Base-by-base conservation (phyloP, 2,113 vertebrate species). In the Nanorana parkeri region DNA sequence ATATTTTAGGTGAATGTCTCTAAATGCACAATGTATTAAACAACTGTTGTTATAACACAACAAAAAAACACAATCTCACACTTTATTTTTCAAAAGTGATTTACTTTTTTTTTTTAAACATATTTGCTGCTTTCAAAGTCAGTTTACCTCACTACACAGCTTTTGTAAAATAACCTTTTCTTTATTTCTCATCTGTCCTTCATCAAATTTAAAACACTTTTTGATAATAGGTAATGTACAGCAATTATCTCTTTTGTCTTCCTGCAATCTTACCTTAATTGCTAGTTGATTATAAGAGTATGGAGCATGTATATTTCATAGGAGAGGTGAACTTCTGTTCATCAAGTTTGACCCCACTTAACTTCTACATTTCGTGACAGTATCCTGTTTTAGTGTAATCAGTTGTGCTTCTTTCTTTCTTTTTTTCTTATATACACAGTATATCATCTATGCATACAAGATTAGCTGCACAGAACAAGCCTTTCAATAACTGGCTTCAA, bases 201-300 rank as follows among this genome's bases (percentile, higher is more conserved):
- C 65, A 68, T 68, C 19, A 58, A 21, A 79, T 54, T 67, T 21
- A 23, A 21, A 74, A 60, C 55, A 17, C 65, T 32, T 72, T 15
- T n/a, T 61, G 78, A 47, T 63, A 80, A 80, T 80, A 71, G 67
- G 55, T 71, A 68, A 80, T 80, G 68, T 69, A 63, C 61, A 80
- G 67, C 68, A 72, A 80, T 80, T 71, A 80, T 52, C 52, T 60
- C 10, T 47, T 56, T 80, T 69, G 78, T 80, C 55, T 71, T 71
- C 52, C 23, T 79, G 77, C 66, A 41, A 60, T 69, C 77, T 60
- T 56, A 63, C 56, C 29, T 71, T 80, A 71, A 80, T 71, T 80
- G 78, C 78, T 72, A 36, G 41, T n/a, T 71, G 67, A 72, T 64
- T 71, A 60, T n/a, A 6, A 66, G 19, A 32, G 51, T 24, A 28